These are phyloP conservation scores for Sicus ferrugineus DNA, from an alignment of 2,888 invertebrate species.

Conservation along the genomic window DNA sequence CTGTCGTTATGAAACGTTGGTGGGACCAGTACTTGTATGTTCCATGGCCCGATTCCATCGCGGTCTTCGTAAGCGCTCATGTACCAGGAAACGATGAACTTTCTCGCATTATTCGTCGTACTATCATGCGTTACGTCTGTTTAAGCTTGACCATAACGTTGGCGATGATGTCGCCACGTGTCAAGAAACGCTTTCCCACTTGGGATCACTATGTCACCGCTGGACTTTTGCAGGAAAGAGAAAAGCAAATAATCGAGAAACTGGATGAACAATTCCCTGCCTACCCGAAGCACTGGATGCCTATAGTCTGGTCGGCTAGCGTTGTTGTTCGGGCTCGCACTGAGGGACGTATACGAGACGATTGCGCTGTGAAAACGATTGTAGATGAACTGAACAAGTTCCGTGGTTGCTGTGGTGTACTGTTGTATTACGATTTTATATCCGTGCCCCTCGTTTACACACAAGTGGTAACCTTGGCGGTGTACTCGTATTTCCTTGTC, in stretches of 20 bases:
- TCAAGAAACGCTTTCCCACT: slow-evolving; percentile 89
- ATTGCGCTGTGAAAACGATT: slow-evolving; percentile 89
- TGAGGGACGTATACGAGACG: slow-evolving; percentile 86
- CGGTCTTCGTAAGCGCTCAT: slow-evolving; percentile 81
- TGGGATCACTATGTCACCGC: slow-evolving; percentile 83
- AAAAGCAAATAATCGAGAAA: slow-evolving; percentile 77
- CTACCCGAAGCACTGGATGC: slow-evolving; percentile 88
- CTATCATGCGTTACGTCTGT: slow-evolving; percentile 82
- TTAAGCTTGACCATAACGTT: slow-evolving; percentile 85
- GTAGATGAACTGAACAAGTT: slow-evolving; percentile 85
- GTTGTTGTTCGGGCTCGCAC: slow-evolving; percentile 86
- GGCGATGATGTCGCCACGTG: slow-evolving; percentile 83
- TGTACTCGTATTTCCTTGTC: slow-evolving; percentile 89
- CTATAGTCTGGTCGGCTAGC: slow-evolving; percentile 89
- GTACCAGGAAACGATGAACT: slow-evolving; percentile 84
- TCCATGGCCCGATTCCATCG: slow-evolving; percentile 85
- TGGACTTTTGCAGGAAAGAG: slow-evolving; percentile 81
- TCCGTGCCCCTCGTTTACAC: slow-evolving; percentile 80
- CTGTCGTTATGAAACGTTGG: slow-evolving; percentile 90
- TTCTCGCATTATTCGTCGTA: slow-evolving; percentile 80
- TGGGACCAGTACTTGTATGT: slow-evolving; percentile 83
- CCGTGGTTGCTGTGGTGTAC: slow-evolving; percentile 76
- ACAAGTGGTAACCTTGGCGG: slow-evolving; percentile 85
- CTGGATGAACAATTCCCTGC: slow-evolving; percentile 81
- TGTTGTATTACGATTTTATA: slow-evolving; percentile 79